Percentiles rank a stretch among this genome's conserved stretches.
Evolutionary conservation across 2,113 vertebrate genomes (phyloP).

Genomic region (Phasianus colchicus): DNA sequence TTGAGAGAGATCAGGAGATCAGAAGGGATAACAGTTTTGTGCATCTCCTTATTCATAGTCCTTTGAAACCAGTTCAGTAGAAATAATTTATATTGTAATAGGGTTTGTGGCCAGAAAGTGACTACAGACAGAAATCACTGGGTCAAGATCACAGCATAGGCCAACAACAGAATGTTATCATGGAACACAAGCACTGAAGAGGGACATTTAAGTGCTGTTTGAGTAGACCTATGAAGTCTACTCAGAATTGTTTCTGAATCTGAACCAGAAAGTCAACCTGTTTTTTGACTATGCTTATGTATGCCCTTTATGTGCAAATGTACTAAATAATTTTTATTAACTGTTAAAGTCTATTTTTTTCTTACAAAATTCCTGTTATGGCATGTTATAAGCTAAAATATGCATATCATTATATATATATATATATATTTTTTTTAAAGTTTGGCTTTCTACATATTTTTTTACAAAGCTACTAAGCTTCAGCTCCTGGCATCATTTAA

Average conservation of each 20-base stretch:
- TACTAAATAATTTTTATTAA: neutral
- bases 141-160: slow-evolving; percentile 53
- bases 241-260: neutral
- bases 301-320: too few relatives aligned
- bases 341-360: neutral
- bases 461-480: neutral
- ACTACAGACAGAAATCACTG: slow-evolving; percentile 47
- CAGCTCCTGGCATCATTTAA: neutral
- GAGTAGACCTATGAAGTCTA: neutral
- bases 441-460: neutral
- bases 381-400: neutral
- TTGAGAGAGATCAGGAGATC: slow-evolving; percentile 73
- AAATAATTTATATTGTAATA: slow-evolving; percentile 74
- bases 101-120: slow-evolving; percentile 52
- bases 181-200: neutral
- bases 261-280: neutral
- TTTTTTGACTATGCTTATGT: neutral
- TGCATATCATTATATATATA: neutral
- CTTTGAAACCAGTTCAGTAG: slow-evolving; percentile 72
- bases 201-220: neutral
- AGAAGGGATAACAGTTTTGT: slow-evolving; percentile 69
- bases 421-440: too few relatives aligned
- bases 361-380: neutral
- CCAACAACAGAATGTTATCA: slow-evolving; percentile 23
- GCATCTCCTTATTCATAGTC: slow-evolving; percentile 66